Percentiles rank a stretch among this genome's conserved stretches.
Conservation (phyloP, 2,888 invertebrate genomes). For the Phasia obesa region DNA sequence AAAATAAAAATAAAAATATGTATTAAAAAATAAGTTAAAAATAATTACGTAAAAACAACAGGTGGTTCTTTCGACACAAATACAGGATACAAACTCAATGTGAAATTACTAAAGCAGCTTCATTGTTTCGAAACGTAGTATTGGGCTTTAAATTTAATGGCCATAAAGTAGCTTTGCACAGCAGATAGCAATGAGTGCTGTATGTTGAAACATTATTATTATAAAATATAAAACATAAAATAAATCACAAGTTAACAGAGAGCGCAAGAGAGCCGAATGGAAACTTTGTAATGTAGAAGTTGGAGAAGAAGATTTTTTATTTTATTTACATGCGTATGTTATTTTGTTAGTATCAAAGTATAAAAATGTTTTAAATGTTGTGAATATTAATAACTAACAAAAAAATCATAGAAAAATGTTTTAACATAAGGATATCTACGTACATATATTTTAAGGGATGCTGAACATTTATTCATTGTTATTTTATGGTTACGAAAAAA, state of each 20-base stretch:
- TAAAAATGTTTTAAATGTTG: not conserved
- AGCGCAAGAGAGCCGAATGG: slow-evolving; percentile 25
- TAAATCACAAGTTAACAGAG: slow-evolving; percentile 68
- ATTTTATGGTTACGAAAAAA: too few species aligned
- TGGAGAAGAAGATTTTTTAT: slow-evolving; percentile 15
- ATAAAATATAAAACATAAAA: slow-evolving; percentile 67
- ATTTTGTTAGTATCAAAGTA: slow-evolving; percentile 6
- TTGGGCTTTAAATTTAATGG: slow-evolving; percentile 64
- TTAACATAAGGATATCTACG: too few species aligned
- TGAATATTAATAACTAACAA: not conserved
- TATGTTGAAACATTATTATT: slow-evolving; percentile 69
- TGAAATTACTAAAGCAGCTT: slow-evolving; percentile 41
- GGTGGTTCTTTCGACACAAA: slow-evolving; percentile 58
- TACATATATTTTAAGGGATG: too few species aligned
- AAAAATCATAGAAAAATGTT: slow-evolving; percentile 5
- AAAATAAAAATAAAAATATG: slow-evolving; percentile 14
- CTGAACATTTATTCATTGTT: too few species aligned
- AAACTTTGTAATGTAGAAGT: slow-evolving; percentile 16
- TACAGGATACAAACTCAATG: slow-evolving; percentile 34
- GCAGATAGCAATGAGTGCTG: slow-evolving; percentile 54
- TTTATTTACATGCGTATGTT: not conserved
- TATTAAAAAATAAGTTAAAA: slow-evolving; percentile 50
- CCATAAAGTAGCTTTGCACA: slow-evolving; percentile 52
- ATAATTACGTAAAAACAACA: slow-evolving; percentile 69
- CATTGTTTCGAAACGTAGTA: slow-evolving; percentile 40